Evolutionary conservation across 2,113 vertebrate genomes (phyloP).

Genomic region (Melierax canorus): DNA sequence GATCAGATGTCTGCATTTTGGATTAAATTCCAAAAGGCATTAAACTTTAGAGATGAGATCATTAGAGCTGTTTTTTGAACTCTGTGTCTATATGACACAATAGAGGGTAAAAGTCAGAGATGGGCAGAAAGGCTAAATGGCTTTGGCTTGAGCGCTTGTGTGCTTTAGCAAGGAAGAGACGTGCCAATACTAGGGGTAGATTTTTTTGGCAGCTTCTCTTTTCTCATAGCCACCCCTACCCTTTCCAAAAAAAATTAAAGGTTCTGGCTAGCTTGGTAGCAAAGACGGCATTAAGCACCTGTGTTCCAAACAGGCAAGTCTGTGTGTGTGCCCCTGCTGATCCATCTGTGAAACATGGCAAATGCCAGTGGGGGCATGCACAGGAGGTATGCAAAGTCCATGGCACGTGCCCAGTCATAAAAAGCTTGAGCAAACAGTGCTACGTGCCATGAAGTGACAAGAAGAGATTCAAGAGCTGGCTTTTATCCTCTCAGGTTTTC

Average conservation of each 20-base stretch:
- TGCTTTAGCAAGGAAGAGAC: background rate
- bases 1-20: background rate
- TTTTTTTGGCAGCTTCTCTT: background rate
- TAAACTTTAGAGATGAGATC: background rate
- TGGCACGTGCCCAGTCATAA: background rate
- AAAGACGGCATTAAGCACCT: background rate
- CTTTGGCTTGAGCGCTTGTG: background rate
- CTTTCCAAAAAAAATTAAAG: background rate
- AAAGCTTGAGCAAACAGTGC: constrained; percentile 10
- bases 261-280: background rate
- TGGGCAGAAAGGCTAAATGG: background rate
- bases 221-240: background rate
- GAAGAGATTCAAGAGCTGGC: background rate
- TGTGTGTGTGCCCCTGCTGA: background rate
- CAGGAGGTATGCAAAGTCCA: background rate
- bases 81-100: background rate
- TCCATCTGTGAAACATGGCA: background rate
- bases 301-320: background rate
- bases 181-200: background rate
- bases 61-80: background rate
- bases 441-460: background rate
- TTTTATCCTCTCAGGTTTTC: background rate
- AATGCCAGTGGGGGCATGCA: background rate
- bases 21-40: background rate
- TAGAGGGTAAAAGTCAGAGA: background rate